Conservation (phyloP, 2,888 invertebrate species). For the Lysandra bellargus region DNA sequence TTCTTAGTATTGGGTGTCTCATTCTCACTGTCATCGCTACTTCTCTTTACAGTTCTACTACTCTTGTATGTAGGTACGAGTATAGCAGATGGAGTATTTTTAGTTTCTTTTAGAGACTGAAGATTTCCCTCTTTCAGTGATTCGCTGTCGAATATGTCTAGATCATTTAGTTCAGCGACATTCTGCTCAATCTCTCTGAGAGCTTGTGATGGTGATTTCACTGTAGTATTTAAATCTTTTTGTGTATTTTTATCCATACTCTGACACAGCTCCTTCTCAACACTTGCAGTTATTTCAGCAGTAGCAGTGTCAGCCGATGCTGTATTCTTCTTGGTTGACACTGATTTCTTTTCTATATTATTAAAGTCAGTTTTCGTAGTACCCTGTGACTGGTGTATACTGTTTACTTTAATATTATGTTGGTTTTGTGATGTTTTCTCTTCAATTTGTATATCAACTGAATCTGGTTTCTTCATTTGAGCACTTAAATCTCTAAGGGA, state of each 20-base stretch:
- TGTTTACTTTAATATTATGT: neutral
- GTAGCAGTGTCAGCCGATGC: slow-evolving; percentile 67
- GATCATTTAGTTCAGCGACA: slow-evolving; percentile 53
- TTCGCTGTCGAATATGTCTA: slow-evolving; percentile 65
- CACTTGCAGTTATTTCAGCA: slow-evolving; percentile 67
- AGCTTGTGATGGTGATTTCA: slow-evolving; percentile 29
- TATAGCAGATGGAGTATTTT: slow-evolving; percentile 59
- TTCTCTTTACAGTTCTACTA: slow-evolving; percentile 51
- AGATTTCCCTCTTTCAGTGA: slow-evolving; percentile 57
- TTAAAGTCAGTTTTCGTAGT: slow-evolving; percentile 41
- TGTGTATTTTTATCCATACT: slow-evolving; percentile 49
- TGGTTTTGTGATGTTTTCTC: slow-evolving; percentile 37
- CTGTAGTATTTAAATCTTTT: slow-evolving; percentile 26
- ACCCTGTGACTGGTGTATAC: slow-evolving; percentile 10
- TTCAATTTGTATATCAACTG: slow-evolving; percentile 46
- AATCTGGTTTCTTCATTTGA: slow-evolving; percentile 41
- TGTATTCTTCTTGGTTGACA: slow-evolving; percentile 61
- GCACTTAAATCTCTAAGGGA: slow-evolving; percentile 46
- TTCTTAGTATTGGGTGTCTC: slow-evolving; percentile 55
- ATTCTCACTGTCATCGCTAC: slow-evolving; percentile 43
- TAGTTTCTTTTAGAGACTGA: slow-evolving; percentile 50
- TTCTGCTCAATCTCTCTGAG: slow-evolving; percentile 42
- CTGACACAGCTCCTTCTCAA: slow-evolving; percentile 64
- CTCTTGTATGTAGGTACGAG: slow-evolving; percentile 52
- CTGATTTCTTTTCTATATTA: slow-evolving; percentile 46